These are phyloP conservation scores for Selenia dentaria DNA, from an alignment of 2,888 invertebrate species.

Conservation along the genomic window DNA sequence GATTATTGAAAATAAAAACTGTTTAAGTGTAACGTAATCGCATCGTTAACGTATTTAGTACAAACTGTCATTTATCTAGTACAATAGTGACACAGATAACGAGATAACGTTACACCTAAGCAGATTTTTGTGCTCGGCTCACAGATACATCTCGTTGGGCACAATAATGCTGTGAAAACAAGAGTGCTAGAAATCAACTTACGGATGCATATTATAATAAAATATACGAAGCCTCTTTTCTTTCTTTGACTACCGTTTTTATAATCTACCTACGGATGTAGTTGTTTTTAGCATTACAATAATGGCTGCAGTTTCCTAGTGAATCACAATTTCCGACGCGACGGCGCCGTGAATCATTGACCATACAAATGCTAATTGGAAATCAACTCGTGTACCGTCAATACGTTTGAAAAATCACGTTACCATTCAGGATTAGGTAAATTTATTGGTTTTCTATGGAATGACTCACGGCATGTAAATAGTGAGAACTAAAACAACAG, in stretches of 20 bases:
- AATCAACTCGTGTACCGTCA: constrained; percentile 19
- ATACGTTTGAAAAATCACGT: constrained; percentile 6
- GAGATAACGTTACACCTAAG: too few species aligned
- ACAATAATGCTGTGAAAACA: too few species aligned
- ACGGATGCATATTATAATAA: neutral
- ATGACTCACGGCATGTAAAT: constrained; percentile 7
- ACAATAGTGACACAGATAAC: too few species aligned
- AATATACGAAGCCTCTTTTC: neutral
- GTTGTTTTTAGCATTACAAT: constrained; percentile 5
- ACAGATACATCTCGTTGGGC: too few species aligned
- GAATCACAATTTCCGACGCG: constrained; percentile 37
- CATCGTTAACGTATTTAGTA: too few species aligned
- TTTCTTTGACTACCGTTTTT: constrained; percentile 7
- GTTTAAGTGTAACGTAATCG: too few species aligned
- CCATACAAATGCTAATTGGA: constrained; percentile 30
- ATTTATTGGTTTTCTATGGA: constrained; percentile 3
- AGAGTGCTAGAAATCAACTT: too few species aligned
- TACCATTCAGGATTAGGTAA: constrained; percentile 3
- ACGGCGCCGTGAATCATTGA: constrained; percentile 32
- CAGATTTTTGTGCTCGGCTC: too few species aligned
- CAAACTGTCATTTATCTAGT: too few species aligned
- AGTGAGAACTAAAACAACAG: too few species aligned
- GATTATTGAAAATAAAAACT: too few species aligned
- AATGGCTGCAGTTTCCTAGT: constrained; percentile 29
- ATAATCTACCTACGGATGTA: constrained; percentile 15